phyloP scores from a whole-genome alignment of 2,113 vertebrate genomes.

The Hiodon alosoides region DNA sequence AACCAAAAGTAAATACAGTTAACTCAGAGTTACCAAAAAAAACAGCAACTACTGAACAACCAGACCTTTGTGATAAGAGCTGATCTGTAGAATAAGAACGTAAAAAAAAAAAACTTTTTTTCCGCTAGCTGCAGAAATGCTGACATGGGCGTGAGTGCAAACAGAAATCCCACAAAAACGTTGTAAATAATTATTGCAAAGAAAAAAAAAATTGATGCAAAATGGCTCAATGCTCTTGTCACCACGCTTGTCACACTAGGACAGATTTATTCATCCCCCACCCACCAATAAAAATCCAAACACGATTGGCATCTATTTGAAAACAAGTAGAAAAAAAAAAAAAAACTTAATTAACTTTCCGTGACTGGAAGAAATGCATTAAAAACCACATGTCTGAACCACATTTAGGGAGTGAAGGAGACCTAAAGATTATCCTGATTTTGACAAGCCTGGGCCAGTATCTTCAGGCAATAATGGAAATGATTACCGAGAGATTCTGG shows the following conservation, averaged over 20 bases:
- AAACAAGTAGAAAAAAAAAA: neutral
- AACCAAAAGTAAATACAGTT: constrained; percentile 7
- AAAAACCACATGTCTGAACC: too few relatives aligned
- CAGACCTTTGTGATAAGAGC: constrained; percentile 16
- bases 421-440: constrained; percentile 4
- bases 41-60: neutral
- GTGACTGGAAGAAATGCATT: neutral
- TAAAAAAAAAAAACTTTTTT: constrained; percentile 13
- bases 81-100: constrained; percentile 1
- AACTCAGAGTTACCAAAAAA: constrained; percentile 7
- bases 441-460: constrained; percentile 27
- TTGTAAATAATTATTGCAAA: neutral
- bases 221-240: neutral
- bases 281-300: neutral
- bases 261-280: neutral
- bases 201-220: neutral
- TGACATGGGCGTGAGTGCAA: neutral
- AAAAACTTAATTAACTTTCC: too few relatives aligned
- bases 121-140: neutral
- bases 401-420: constrained; percentile 14
- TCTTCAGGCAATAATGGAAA: constrained; percentile 21
- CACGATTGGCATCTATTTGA: neutral
- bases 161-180: too few relatives aligned
- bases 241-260: neutral
- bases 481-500: constrained; percentile 19